Conservation (phyloP, 1,140 invertebrate genomes). For the Calephelis nemesis region DNA sequence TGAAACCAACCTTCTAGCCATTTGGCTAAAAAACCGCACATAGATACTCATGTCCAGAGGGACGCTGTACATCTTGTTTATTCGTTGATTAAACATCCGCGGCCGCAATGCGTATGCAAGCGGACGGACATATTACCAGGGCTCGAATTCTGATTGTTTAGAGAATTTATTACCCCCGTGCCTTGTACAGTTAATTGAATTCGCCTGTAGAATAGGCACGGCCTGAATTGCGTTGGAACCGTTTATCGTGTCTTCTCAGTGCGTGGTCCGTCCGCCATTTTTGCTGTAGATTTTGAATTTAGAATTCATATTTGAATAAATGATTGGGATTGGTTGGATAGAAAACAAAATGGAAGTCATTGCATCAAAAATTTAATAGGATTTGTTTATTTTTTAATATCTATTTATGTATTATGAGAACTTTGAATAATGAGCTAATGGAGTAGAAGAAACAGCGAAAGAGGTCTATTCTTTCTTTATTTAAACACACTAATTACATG, state of each 20-base stretch:
- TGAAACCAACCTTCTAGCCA: background rate
- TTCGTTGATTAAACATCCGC: constrained; percentile 72
- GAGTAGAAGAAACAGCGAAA: no score
- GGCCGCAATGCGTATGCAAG: constrained; percentile 72
- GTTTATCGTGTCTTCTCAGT: constrained; percentile 62
- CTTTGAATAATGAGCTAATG: no score
- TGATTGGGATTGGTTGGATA: no score
- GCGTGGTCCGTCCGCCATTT: constrained; percentile 23
- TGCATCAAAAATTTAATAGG: no score
- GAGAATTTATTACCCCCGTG: constrained; percentile 76
- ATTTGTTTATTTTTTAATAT: no score
- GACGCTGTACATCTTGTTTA: constrained; percentile 56
- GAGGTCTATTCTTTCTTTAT: no score
- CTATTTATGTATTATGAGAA: no score
- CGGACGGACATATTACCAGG: constrained; percentile 73
- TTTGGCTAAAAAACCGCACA: constrained; percentile 31
- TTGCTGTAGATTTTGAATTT: constrained; percentile 14
- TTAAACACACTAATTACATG: no score
- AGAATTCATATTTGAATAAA: constrained; percentile 11
- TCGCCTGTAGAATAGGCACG: constrained; percentile 70
- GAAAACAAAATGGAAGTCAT: no score
- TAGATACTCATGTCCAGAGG: constrained; percentile 44
- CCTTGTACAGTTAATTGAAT: constrained; percentile 78
- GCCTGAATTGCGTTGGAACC: constrained; percentile 54
- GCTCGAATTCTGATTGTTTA: constrained; percentile 78